Evolutionary conservation across 1,140 invertebrate species (phyloP), one percentile per base, ranked within the genome.

Genomic region (Yoshiicerus persimilis): DNA sequence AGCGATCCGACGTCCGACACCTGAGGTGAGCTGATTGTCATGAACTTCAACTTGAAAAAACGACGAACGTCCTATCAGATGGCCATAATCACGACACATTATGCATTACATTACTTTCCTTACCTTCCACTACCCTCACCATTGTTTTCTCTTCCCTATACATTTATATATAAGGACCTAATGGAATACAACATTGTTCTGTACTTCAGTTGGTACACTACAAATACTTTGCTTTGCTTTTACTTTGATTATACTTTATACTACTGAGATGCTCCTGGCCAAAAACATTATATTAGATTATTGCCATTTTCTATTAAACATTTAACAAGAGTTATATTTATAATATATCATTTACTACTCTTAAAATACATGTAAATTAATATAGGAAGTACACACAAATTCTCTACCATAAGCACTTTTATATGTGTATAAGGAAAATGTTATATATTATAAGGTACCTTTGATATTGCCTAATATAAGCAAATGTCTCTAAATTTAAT

Each of bases 61-160:
- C 75, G 75, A 80, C 32, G 34, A 34, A 34, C 75, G 34, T 80
- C 75, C 75, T 80, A 80, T 80, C 75, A 80, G 75, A 80, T 80
- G 34, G 34, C 75, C 34, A 80, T 80, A 80, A 80, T 80, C 75
- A 80, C 75, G 75, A 80, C 75, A 32, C 32, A 80, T 80, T 80
- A 80, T 80, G 75, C 75, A 80, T 80, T 32, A 36, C 75, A 80
- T 80, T 80, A 38, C 16, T 80, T 80, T 80, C 38, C 75, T 80
- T 80, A 80, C 16, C 75, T 9, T 38, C 75, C 75, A 32, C 30
- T 34, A 80, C 75, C 32, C 75, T 27, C 27, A 30, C 66, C n/a
- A n/a, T 36, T 36, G 27, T 80, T n/a, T 80, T 36, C 20, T 80
- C 8, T 80, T 80, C 32, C 32, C 75, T n/a, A 80, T 36, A 9